Evolutionary conservation across 1,140 invertebrate genomes (phyloP), one percentile per base, ranked within the genome.

Genomic region (Temnothorax longispinosus): DNA sequence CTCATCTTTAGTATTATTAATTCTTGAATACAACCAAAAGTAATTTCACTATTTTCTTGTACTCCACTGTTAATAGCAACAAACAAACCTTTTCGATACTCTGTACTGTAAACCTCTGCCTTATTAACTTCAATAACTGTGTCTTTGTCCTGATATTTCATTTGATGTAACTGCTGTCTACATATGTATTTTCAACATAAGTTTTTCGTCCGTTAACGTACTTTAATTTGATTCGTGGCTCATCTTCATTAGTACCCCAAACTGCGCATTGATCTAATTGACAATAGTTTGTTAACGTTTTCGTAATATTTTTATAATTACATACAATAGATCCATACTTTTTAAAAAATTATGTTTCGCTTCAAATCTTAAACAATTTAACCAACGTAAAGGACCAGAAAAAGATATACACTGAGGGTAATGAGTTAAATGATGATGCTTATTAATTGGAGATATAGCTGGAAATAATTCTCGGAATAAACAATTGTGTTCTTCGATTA

Each of bases 371-470:
- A 60, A 60, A 60, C 58, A 60, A 27, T 60, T 60, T 60, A 60
- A 32, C 58, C 58, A 60, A 60, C 58, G 58, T 60, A 60, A 60
- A 13, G 58, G 58, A 60, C 10, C 21, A 60, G 21, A 60, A 60
- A 60, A 60, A 60, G 58, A 60, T 60, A 60, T 60, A 60, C 58
- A 60, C 58, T 60, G 21, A 60, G 21, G 21, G 21, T 60, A 60
- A 21, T 27, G 58, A 60, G 58, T 60, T 60, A 60, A 27, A 60
- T 60, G 21, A 60, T 60, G 58, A 60, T 60, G 58, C 21, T 60
- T 60, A 60, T 60, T 60, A 27, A 60, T 60, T 60, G 58, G 58
- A 60, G 21, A 13, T 60, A 60, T 60, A 60, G 58, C 58, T 60
- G 58, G 58, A 60, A 60, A 60, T 60, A 60, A 60, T 60, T 60